These are phyloP conservation scores for Petrocephalus microphthalmus DNA, from an alignment of 2,113 vertebrate genomes.

Conservation along the genomic window DNA sequence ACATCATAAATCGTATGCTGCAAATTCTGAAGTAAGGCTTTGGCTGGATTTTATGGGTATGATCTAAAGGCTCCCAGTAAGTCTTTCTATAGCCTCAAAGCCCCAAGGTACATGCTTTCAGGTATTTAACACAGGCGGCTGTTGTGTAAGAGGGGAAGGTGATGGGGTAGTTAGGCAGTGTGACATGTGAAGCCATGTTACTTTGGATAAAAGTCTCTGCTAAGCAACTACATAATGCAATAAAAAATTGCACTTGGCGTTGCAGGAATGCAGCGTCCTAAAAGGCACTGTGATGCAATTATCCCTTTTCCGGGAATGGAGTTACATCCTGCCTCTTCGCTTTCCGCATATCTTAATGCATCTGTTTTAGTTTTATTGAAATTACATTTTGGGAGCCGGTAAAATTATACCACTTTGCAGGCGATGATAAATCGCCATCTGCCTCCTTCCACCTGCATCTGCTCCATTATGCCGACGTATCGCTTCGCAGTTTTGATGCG, in stretches of 20 bases:
- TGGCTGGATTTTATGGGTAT: not conserved
- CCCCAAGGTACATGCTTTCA: not conserved
- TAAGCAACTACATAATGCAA: constrained; percentile 5
- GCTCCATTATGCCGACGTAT: constrained; percentile 25
- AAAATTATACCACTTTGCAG: constrained; percentile 35
- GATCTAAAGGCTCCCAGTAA: not conserved
- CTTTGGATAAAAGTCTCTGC: not conserved
- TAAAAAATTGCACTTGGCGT: constrained; percentile 1
- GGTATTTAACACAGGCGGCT: not conserved
- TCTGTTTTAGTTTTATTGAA: constrained; percentile 40
- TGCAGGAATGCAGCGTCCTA: not conserved
- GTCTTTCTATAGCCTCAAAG: not conserved
- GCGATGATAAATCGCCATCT: constrained; percentile 44
- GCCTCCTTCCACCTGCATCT: constrained; percentile 29
- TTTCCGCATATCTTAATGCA: constrained; percentile 33
- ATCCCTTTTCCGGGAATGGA: constrained; percentile 30
- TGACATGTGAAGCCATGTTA: not conserved
- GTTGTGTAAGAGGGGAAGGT: not conserved
- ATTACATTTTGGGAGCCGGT: constrained; percentile 36
- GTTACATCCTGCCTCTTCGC: constrained; percentile 13
- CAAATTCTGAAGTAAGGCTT: not conserved
- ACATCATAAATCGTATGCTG: not conserved
- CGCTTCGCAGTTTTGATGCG: constrained; percentile 10
- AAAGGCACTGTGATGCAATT: constrained; percentile 21
- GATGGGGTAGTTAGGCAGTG: not conserved